Base-by-base conservation (phyloP, 2,888 invertebrate species). In the Ommatoiulus sabulosus region DNA sequence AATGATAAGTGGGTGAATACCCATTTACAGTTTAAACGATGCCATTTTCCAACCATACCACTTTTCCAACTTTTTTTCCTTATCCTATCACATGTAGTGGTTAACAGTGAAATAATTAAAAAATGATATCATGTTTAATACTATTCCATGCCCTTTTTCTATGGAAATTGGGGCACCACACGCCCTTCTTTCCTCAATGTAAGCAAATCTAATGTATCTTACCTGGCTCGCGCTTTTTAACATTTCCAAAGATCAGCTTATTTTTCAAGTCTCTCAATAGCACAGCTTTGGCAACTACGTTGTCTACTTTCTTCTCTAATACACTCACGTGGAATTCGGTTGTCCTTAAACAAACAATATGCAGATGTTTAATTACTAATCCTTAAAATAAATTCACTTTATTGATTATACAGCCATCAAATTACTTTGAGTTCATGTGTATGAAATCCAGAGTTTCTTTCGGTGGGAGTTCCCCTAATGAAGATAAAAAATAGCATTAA, bases 321-420 rank as follows among this genome's bases (percentile, higher is more conserved):
- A 87, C 87, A 0, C 35, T n/a, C 43, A 87, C 87, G n/a, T 87
- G 87, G 15, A 87, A 87, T 87, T 87, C 87, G 15, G 87, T 87
- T 57, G 57, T 8, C 52, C 87, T 87, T 4, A 86, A 86, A 46
- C n/a, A 84, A 84, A 8, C 8, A 52, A 63, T 1, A 2, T 80
- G 24, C 35, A 35, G 12, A 24, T 35, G n/a, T 72, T 80, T 80
- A 35, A 35, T 12, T 35, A 72, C 20, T 24, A 44, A n/a, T n/a
- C 85, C 6, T 17, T 7, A 43, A 85, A 12, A n/a, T 4, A n/a
- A 15, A 7, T 86, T 48, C n/a, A 20, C 0, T 17, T 44, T 86
- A 48, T 17, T 48, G 7, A 4, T 48, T 2, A n/a, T 10, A 35
- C n/a, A 46, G 15, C 7, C 5, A 44, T 44, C 15, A 0, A 86